These are phyloP conservation scores for Boloria euphrosyne DNA, from an alignment of 2,888 invertebrate genomes.

Conservation along the genomic window DNA sequence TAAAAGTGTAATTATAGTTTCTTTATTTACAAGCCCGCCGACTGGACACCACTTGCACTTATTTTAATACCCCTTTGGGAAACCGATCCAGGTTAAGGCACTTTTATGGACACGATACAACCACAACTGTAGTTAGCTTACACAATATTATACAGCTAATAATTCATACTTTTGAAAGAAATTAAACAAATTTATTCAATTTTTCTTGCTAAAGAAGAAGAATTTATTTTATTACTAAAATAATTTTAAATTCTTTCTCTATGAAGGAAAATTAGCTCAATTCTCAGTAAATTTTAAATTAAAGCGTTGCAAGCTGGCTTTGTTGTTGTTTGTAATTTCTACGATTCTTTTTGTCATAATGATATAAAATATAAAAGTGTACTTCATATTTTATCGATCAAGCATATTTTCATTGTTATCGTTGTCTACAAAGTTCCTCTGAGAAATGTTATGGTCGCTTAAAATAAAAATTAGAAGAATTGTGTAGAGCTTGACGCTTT, in stretches of 20 bases:
- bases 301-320: no score
- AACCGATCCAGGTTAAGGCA: conserved; percentile 16
- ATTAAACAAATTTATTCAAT: no score
- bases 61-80: conserved; percentile 31
- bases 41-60: conserved; percentile 37
- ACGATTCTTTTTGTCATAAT: background rate
- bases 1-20: conserved; percentile 44
- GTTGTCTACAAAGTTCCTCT: conserved; percentile 20
- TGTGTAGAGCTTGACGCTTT: conserved; percentile 33
- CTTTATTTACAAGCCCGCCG: conserved; percentile 37
- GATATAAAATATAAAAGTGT: background rate
- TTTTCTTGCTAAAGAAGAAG: no score
- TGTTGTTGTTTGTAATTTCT: no score
- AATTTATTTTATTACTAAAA: no score
- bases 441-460: conserved; percentile 19
- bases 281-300: no score
- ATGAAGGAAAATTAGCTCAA: no score
- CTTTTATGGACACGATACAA: conserved; percentile 14
- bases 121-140: conserved; percentile 1
- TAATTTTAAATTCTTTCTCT: no score
- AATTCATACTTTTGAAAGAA: no score
- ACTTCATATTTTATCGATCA: conserved; percentile 1
- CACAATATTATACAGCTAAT: background rate
- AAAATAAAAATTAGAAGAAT: conserved; percentile 33
- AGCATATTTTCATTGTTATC: conserved; percentile 7